Evolutionary conservation across 2,888 invertebrate genomes (phyloP).

Genomic region (Proisotoma minuta): DNA sequence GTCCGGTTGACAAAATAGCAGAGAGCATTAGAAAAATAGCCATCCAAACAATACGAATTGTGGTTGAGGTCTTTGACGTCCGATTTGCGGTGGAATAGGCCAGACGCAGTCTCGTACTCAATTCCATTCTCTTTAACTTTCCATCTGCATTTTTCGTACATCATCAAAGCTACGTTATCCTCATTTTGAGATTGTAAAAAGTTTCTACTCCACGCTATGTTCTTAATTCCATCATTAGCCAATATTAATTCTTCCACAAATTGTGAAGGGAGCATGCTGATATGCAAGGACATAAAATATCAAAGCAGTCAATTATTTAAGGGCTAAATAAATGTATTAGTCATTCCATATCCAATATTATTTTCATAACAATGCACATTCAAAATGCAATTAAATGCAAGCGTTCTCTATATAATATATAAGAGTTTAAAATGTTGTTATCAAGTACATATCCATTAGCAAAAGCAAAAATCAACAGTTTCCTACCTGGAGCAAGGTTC

Average conservation of each 20-base stretch:
- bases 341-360: too few relatives aligned
- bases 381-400: too few relatives aligned
- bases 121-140: constrained; percentile 18
- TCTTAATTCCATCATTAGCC: background rate
- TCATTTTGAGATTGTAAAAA: too few relatives aligned
- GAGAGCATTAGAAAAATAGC: constrained; percentile 5
- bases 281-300: too few relatives aligned
- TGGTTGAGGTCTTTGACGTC: constrained; percentile 9
- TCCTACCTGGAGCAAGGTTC: constrained; percentile 1
- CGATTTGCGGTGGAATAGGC: constrained; percentile 27
- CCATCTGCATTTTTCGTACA: constrained; percentile 16
- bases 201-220: too few relatives aligned
- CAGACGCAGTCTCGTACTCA: constrained; percentile 21
- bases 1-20: background rate
- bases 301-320: too few relatives aligned
- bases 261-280: background rate
- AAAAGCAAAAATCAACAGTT: background rate
- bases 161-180: background rate
- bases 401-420: too few relatives aligned
- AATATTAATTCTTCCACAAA: background rate
- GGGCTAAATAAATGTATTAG: too few relatives aligned
- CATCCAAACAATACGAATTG: constrained; percentile 29
- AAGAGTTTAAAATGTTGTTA: too few relatives aligned
- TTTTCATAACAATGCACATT: too few relatives aligned
- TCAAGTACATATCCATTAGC: background rate